Conservation (phyloP, 1,140 invertebrate genomes). For the Penaeus chinensis region DNA sequence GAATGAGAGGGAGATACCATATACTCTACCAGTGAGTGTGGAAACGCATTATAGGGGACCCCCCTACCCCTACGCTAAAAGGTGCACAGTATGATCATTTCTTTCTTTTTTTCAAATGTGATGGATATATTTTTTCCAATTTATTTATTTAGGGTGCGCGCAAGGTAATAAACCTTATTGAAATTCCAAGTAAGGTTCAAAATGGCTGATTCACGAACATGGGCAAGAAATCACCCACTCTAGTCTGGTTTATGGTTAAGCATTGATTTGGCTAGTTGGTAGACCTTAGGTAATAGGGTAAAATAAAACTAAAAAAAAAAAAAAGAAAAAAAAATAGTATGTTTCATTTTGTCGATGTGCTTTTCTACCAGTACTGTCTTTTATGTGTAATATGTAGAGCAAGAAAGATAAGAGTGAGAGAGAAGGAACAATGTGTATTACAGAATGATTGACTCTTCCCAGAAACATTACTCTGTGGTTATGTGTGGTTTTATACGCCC, state of each 20-base stretch:
- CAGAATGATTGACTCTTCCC: slow-evolving; percentile 31
- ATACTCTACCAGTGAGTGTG: too few species aligned
- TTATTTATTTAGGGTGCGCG: slow-evolving; percentile 9
- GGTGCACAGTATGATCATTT: too few species aligned
- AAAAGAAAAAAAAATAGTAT: slow-evolving; percentile 27
- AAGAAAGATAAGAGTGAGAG: too few species aligned
- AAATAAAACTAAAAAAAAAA: not conserved
- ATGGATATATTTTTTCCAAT: slow-evolving; percentile 25
- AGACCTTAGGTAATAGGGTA: slow-evolving; percentile 1
- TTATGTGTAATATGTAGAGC: slow-evolving; percentile 55
- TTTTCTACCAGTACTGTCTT: slow-evolving; percentile 59
- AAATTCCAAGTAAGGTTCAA: slow-evolving; percentile 11
- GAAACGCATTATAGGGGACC: too few species aligned
- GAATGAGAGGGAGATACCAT: too few species aligned
- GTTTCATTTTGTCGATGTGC: slow-evolving; percentile 58
- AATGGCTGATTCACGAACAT: not conserved
- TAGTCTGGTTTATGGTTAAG: slow-evolving; percentile 49
- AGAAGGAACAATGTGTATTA: slow-evolving; percentile 34
- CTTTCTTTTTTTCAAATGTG: too few species aligned
- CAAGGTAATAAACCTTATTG: slow-evolving; percentile 35
- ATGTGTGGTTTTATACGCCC: slow-evolving; percentile 39
- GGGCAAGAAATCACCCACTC: slow-evolving; percentile 55
- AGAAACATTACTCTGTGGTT: slow-evolving; percentile 25
- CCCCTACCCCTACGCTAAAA: too few species aligned
- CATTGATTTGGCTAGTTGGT: slow-evolving; percentile 57